Base-by-base conservation (phyloP, 2,888 invertebrate species). In the Lasioglossum figueresi region DNA sequence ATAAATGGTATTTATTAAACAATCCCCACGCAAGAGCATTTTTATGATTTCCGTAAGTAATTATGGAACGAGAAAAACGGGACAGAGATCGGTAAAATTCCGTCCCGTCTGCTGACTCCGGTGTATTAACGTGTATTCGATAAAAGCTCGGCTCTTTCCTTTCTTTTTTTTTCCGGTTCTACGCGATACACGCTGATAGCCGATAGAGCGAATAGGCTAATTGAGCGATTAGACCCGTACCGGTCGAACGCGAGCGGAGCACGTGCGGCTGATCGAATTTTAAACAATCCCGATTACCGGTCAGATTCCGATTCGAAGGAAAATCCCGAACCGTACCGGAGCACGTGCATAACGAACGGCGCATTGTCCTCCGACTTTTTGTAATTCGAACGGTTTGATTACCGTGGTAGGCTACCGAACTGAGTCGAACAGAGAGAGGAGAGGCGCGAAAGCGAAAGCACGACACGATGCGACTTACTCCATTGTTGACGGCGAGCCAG, bases 321-420 rank as follows among this genome's bases (percentile, higher is more conserved):
- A 88, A 82, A 86, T 80, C 56, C 45, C 86, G 80, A 66, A 72
- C 82, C 66, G 45, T 45, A 66, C 56, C 37, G 48, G 76, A 79
- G 89, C 88, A 78, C 89, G 89, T 89, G 88, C 89, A 83, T 86
- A 86, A 89, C 88, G 84, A 89, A 82, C 79, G 27, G 76, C 75
- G 82, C 70, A 81, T 83, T 84, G 86, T 84, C 56, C 73, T 37
- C 48, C 45, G 37, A 66, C 79, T 89, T 89, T 84, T 89, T 74
- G 63, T 70, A 78, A 68, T 73, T 76, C 70, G 66, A 68, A 80
- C 77, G 89, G 63, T 88, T 88, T 72, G 88, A 89, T 86, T 82
- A 77, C 80, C 79, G 81, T 79, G 79, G 79, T 72, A 75, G 89
- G 59, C 68, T 63, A 63, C 31, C 81, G 80, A 75, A 56, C 83